Percentiles rank a stretch among this genome's conserved stretches.
Evolutionary conservation across 1,140 invertebrate genomes (phyloP).

Genomic region (Anastatus disparis): DNA sequence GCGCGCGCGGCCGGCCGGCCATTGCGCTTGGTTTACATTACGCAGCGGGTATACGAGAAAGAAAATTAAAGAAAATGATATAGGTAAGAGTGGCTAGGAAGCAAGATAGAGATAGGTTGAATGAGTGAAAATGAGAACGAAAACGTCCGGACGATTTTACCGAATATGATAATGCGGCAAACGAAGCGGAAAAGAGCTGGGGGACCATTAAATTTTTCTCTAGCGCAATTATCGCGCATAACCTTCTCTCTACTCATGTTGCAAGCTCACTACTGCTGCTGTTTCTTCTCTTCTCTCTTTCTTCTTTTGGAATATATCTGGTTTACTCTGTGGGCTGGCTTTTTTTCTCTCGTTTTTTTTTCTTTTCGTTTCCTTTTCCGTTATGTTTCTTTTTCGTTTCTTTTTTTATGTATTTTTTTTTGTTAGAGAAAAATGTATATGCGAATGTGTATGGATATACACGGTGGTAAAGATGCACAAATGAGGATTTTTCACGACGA

Average conservation of each 20-base stretch:
- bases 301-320: too few relatives aligned
- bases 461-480: neutral
- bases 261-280: too few relatives aligned
- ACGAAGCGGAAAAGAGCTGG: constrained; percentile 51
- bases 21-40: constrained; percentile 41
- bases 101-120: neutral
- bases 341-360: constrained; percentile 20
- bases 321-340: too few relatives aligned
- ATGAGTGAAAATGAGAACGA: neutral
- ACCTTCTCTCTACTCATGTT: too few relatives aligned
- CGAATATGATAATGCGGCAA: constrained; percentile 49
- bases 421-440: too few relatives aligned
- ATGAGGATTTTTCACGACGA: neutral
- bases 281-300: too few relatives aligned
- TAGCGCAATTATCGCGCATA: constrained; percentile 53
- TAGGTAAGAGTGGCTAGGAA: neutral
- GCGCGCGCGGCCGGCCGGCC: neutral
- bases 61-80: constrained; percentile 2
- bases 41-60: constrained; percentile 38
- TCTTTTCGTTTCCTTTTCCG: neutral
- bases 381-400: neutral
- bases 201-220: constrained; percentile 57
- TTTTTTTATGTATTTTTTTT: neutral
- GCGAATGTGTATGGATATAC: too few relatives aligned
- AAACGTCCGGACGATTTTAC: constrained; percentile 9